Conservation (phyloP, 2,113 vertebrate species). For the Cyphomyrus plagiostoma region DNA sequence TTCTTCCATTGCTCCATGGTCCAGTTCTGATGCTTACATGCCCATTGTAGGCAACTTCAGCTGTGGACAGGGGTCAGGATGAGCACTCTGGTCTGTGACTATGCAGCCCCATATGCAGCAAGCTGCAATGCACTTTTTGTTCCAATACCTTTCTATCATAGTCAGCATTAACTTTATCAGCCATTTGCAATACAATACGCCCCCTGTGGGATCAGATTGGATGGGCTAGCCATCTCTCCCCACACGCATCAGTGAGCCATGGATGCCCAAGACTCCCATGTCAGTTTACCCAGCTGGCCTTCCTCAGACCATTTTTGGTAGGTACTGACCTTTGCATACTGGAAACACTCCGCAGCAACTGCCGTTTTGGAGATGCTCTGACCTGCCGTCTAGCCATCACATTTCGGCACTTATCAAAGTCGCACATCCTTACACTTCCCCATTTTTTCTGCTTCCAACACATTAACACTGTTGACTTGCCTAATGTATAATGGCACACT, state of each 20-base stretch:
- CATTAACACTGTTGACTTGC: not conserved
- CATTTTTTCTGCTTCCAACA: not conserved
- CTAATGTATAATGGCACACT: not conserved
- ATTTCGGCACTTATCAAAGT: not conserved
- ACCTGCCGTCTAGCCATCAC: not conserved
- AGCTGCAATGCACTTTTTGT: not conserved
- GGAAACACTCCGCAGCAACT: not conserved
- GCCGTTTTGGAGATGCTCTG: not conserved
- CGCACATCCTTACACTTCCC: not conserved
- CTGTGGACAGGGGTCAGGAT: not conserved
- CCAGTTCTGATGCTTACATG: not conserved
- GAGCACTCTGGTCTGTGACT: not conserved
- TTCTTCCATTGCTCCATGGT: not conserved
- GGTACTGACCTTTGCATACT: not conserved
- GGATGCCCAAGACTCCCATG: not conserved
- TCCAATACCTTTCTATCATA: not conserved
- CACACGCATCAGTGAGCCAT: not conserved
- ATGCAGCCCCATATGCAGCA: not conserved
- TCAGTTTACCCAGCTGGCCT: not conserved
- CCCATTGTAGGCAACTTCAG: not conserved
- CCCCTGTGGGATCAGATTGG: not conserved
- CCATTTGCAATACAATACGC: not conserved
- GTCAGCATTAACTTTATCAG: not conserved
- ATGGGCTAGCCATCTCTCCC: not conserved
- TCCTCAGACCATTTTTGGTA: not conserved